Conservation (phyloP, 2,113 vertebrate genomes). For the Sigmodon hispidus region DNA sequence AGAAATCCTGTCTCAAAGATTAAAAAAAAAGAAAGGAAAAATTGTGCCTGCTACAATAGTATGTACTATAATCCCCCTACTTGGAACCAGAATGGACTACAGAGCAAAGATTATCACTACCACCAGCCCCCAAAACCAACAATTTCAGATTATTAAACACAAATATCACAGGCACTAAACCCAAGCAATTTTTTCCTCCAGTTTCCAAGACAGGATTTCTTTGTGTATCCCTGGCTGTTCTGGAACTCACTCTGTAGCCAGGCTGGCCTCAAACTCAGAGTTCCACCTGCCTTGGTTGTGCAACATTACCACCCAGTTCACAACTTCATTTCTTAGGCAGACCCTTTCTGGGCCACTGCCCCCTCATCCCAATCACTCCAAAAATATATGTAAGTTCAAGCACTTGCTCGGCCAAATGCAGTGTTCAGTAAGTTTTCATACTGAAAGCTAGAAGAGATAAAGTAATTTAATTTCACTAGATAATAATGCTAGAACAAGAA, state of each 20-base stretch:
- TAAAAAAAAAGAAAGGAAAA: not conserved
- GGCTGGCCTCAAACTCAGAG: no score
- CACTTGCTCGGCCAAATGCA: not conserved
- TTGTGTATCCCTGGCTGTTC: not conserved
- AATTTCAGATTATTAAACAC: not conserved
- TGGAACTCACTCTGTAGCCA: not conserved
- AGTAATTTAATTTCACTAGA: not conserved
- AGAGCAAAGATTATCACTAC: not conserved
- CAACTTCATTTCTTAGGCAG: constrained; percentile 32
- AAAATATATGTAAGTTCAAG: not conserved
- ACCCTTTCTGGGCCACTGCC: not conserved
- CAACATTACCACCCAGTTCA: not conserved
- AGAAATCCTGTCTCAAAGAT: not conserved
- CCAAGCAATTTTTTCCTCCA: not conserved
- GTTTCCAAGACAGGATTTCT: not conserved
- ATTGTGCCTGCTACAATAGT: not conserved
- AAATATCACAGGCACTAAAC: constrained; percentile 12
- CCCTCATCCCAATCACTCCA: not conserved
- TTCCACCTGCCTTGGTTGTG: not conserved
- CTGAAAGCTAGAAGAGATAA: not conserved
- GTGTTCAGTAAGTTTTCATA: constrained; percentile 34
- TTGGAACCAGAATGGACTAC: not conserved
- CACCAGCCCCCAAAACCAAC: not conserved
- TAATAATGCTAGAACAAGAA: constrained; percentile 16
- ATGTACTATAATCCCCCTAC: not conserved